phyloP scores from a whole-genome alignment of 2,797 vertebrate genomes.

The Tachyglossus aculeatus region DNA sequence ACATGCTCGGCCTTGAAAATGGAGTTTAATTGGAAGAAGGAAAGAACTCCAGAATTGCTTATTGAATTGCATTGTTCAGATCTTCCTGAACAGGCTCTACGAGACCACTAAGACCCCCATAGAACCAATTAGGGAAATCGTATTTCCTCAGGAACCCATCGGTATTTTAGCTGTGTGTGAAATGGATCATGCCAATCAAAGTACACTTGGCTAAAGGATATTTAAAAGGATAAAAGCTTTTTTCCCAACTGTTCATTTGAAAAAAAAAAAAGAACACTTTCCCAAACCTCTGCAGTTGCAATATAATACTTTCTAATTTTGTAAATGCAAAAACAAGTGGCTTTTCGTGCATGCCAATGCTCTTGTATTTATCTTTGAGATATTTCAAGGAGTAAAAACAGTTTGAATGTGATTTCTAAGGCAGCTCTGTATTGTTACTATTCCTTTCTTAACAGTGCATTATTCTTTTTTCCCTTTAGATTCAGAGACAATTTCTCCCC shows the following conservation, averaged over 20 bases:
- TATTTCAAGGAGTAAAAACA: background rate
- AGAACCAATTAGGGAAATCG: slow-evolving; percentile 27
- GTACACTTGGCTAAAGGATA: slow-evolving; percentile 40
- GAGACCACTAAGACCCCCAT: slow-evolving; percentile 20
- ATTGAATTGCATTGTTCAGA: slow-evolving; percentile 39
- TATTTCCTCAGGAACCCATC: slow-evolving; percentile 27
- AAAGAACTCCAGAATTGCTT: slow-evolving; percentile 50
- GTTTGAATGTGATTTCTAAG: slow-evolving; percentile 35
- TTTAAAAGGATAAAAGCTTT: slow-evolving; percentile 58
- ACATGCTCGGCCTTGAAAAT: slow-evolving; percentile 48
- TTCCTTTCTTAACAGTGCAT: background rate
- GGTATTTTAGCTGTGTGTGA: slow-evolving; percentile 63
- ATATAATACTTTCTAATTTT: background rate
- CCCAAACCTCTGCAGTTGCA: slow-evolving; percentile 10
- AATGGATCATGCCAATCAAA: slow-evolving; percentile 59
- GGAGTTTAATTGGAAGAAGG: slow-evolving; percentile 49
- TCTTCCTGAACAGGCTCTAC: slow-evolving; percentile 22
- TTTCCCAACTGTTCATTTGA: slow-evolving; percentile 26
- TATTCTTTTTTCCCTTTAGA: background rate
- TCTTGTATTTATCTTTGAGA: slow-evolving; percentile 14
- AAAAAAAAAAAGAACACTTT: slow-evolving; percentile 20
- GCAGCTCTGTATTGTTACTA: slow-evolving; percentile 21
- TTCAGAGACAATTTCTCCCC: slow-evolving; percentile 26
- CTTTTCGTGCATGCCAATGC: background rate
- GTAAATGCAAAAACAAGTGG: background rate